Percentiles rank a stretch among this genome's conserved stretches.
Evolutionary conservation across 1,140 invertebrate genomes (phyloP).

Genomic region (Carposina sasakii): DNA sequence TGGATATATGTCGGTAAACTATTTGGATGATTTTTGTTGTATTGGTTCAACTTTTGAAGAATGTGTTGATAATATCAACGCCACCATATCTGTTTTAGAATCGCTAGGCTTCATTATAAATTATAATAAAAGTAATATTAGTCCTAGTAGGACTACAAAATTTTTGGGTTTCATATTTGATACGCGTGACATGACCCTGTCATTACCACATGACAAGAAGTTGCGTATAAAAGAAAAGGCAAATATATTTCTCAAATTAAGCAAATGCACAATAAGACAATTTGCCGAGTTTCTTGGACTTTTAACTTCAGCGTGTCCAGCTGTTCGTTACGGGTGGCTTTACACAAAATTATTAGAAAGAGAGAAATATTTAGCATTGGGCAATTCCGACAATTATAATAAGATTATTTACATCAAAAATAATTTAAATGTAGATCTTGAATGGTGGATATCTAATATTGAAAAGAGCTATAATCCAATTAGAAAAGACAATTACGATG

Average conservation of each 20-base stretch:
- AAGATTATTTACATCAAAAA: neutral
- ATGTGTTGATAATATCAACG: slow-evolving; percentile 3
- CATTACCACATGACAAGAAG: slow-evolving; percentile 9
- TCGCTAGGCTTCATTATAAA: slow-evolving; percentile 14
- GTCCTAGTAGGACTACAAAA: slow-evolving; percentile 5
- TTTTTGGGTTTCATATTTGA: slow-evolving; percentile 16
- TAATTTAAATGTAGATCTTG: neutral
- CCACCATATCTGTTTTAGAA: slow-evolving; percentile 8
- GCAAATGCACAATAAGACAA: slow-evolving; percentile 2
- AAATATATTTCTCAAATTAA: neutral
- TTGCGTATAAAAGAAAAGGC: neutral
- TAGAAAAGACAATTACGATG: neutral
- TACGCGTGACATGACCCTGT: slow-evolving; percentile 5
- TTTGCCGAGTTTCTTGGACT: slow-evolving; percentile 14
- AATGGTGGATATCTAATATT: slow-evolving; percentile 8
- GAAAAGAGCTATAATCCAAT: neutral
- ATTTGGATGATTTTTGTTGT: slow-evolving; percentile 12
- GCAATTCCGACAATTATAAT: slow-evolving; percentile 1
- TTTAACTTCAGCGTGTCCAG: slow-evolving; percentile 10
- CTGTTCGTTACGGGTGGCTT: slow-evolving; percentile 12
- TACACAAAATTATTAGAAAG: slow-evolving; percentile 15
- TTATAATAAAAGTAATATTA: slow-evolving; percentile 9
- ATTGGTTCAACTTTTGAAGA: slow-evolving; percentile 2
- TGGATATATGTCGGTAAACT: slow-evolving; percentile 5
- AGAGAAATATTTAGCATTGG: slow-evolving; percentile 10